Base-by-base conservation (phyloP, 2,888 invertebrate genomes). In the Bembecia ichneumoniformis region DNA sequence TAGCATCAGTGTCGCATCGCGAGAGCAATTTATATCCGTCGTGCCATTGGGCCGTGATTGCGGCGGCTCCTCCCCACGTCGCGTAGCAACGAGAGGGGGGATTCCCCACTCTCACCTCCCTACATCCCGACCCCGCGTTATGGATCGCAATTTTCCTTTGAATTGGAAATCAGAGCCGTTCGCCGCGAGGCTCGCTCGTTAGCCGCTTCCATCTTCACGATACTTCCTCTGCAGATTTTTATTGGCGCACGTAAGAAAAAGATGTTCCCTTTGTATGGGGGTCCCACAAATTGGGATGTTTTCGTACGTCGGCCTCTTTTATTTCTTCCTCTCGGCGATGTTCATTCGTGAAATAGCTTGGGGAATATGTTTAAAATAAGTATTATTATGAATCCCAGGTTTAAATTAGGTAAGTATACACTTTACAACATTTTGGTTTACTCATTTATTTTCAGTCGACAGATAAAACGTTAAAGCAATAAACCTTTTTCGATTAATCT, bases 41-140 rank as follows among this genome's bases (percentile, higher is more conserved):
- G 86, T 81, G 82, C 88, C 74, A 88, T 88, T 88, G 88, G 86
- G 84, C 88, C 82, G 87, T 86, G 88, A 88, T 88, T 88, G 82
- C 78, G 72, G 86, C 77, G 84, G 75, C 89, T 87, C 88, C 89
- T 87, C 90, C 90, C 90, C 87, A 88, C 90, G 90, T 90, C 87
- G 81, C 89, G 80, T 89, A 86, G 89, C 88, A 84, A 90, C 90
- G 86, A 77, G 73, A 78, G 82, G 87, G 78, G 74, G 71, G 54
- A 56, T 59, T 55, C 67, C 74, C 72, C 64, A 67, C 66, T 59
- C 58, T 53, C 49, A 57, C 58, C 61, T 59, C 68, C 71, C 61
- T 59, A 59, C 61, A 58, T 62, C 73, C 70, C 71, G 57, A 64
- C 75, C 77, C 57, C 77, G 72, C 76, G 79, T 82, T 82, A 82